Conservation (phyloP, 2,113 vertebrate species). For the Irena cyanogastra region DNA sequence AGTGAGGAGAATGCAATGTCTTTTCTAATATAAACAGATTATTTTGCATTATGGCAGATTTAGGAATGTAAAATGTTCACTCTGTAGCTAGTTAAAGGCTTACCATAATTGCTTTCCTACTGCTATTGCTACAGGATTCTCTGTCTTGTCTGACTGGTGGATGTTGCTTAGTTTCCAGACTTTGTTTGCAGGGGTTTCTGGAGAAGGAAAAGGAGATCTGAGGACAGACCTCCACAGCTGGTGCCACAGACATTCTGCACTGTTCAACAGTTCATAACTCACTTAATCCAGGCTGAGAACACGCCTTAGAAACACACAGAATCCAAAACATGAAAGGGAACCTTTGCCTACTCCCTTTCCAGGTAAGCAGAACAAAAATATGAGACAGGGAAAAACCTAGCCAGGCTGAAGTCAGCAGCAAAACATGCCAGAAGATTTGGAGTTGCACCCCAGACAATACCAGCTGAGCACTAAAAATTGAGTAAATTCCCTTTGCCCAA, state of each 20-base stretch:
- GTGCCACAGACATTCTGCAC: not conserved
- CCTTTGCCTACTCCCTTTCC: not conserved
- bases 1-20: constrained; percentile 52
- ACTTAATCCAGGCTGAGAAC: constrained; percentile 28
- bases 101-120: constrained; percentile 46
- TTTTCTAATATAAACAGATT: constrained; percentile 62
- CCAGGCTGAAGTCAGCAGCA: not conserved
- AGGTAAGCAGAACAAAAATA: not conserved
- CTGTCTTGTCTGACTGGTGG: not conserved
- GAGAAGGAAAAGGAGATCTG: not conserved
- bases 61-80: constrained; percentile 47
- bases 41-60: constrained; percentile 49
- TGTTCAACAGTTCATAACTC: not conserved
- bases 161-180: not conserved
- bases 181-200: not conserved
- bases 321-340: not conserved
- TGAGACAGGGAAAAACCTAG: not conserved
- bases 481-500: not conserved
- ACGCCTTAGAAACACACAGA: not conserved
- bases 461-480: not conserved
- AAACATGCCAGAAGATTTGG: not conserved
- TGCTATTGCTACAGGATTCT: constrained; percentile 30
- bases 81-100: constrained; percentile 56
- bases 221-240: not conserved
- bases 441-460: not conserved